Base-by-base conservation (phyloP, 2,888 invertebrate species). In the Pilophorus perplexus region DNA sequence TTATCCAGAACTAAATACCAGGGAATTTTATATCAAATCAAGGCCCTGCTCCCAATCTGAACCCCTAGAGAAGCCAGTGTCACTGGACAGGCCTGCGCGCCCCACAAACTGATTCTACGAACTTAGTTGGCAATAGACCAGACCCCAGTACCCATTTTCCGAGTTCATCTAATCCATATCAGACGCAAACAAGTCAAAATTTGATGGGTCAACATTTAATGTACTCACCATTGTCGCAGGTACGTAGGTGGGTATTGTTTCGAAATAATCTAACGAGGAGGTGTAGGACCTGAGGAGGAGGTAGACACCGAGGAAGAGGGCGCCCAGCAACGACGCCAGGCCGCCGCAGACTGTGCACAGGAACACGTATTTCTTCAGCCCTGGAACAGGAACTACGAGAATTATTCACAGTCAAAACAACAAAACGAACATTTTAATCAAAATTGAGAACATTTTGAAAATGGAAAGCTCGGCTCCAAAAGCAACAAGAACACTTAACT, bases 161-260 rank as follows among this genome's bases (percentile, higher is more conserved):
- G n/a, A n/a, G n/a, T n/a, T n/a, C n/a, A n/a, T n/a, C n/a, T n/a
- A n/a, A n/a, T n/a, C n/a, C n/a, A n/a, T n/a, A n/a, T n/a, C n/a
- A n/a, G n/a, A n/a, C n/a, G n/a, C n/a, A n/a, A n/a, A n/a, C n/a
- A n/a, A n/a, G n/a, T n/a, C n/a, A n/a, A n/a, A n/a, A n/a, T n/a
- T n/a, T n/a, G n/a, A n/a, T n/a, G n/a, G n/a, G n/a, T n/a, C n/a
- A n/a, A n/a, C n/a, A n/a, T n/a, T n/a, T n/a, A n/a, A n/a, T n/a
- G n/a, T n/a, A 66, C 55, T 84, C 78, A 93, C 93, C 88, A 93
- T 87, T 71, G 89, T 87, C 67, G 93, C 93, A 38, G 93, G 93
- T 73, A 94, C 90, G 75, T 93, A 94, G 4, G 93, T 92, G n/a
- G 94, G 94, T 72, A 95, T 89, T 0, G 94, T 93, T 81, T 95